A percentile compares a stretch with the other conserved stretches of the same genome.
These are phyloP conservation scores for Rhinogobius similis DNA, from an alignment of 2,113 vertebrate genomes.

Conservation along the genomic window DNA sequence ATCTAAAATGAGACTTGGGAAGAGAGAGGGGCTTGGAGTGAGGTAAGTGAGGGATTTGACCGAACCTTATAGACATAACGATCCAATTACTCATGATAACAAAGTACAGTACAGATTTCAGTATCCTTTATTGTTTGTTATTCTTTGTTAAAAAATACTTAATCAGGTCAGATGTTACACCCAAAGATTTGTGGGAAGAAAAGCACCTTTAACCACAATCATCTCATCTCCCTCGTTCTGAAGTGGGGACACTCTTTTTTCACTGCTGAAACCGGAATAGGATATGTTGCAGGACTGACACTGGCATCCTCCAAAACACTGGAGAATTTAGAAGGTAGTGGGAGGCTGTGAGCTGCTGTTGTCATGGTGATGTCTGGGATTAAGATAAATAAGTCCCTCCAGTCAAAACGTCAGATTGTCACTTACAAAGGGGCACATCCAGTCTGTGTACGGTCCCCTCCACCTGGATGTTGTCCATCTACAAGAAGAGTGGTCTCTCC, in stretches of 20 bases:
- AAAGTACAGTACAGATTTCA: slow-evolving; percentile 55
- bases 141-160: slow-evolving; percentile 45
- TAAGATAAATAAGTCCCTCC: slow-evolving; percentile 48
- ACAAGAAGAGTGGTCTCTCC: slow-evolving; percentile 58
- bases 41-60: slow-evolving; percentile 51
- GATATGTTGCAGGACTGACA: slow-evolving; percentile 48
- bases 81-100: slow-evolving; percentile 38
- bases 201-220: slow-evolving; percentile 48
- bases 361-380: slow-evolving; percentile 57
- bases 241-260: slow-evolving; percentile 36
- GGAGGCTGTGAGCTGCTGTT: slow-evolving; percentile 54
- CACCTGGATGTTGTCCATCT: slow-evolving; percentile 54
- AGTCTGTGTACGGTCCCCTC: slow-evolving; percentile 55
- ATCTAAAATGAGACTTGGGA: slow-evolving; percentile 69
- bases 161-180: slow-evolving; percentile 34
- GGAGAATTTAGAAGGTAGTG: slow-evolving; percentile 43
- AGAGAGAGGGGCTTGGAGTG: slow-evolving; percentile 43
- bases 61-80: slow-evolving; percentile 48
- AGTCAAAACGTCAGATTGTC: slow-evolving; percentile 50
- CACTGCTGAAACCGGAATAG: slow-evolving; percentile 29
- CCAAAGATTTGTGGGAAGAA: slow-evolving; percentile 26
- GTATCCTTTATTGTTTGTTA: slow-evolving; percentile 70
- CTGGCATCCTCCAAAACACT: slow-evolving; percentile 53
- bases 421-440: slow-evolving; percentile 46
- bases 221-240: slow-evolving; percentile 42